Evolutionary conservation across 2,113 vertebrate species (phyloP).

Genomic region (Nycticryphes semicollaris): DNA sequence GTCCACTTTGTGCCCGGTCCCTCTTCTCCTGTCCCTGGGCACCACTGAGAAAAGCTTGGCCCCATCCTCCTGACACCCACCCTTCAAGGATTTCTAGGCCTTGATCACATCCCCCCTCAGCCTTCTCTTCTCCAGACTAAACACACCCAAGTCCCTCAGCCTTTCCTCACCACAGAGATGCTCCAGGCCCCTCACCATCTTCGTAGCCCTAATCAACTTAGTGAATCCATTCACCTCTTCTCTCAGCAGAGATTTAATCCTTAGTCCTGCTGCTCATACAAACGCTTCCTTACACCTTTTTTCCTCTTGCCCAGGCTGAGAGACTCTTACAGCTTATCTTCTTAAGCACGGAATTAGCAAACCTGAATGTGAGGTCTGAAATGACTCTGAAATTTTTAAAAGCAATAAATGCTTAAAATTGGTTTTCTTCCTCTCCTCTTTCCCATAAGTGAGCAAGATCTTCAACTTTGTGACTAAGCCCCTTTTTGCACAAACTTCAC

Average conservation of each 20-base stretch:
- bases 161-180: too few relatives aligned
- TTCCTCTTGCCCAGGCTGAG: background rate
- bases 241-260: background rate
- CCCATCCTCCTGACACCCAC: too few relatives aligned
- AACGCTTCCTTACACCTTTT: background rate
- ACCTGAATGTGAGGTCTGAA: background rate
- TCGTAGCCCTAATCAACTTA: background rate
- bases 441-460: background rate
- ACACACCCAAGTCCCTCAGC: too few relatives aligned
- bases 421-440: background rate
- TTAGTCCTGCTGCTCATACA: background rate
- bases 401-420: background rate
- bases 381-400: background rate
- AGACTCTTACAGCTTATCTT: background rate
- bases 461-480: background rate
- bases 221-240: accelerated
- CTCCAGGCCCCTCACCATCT: too few relatives aligned
- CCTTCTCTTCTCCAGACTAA: too few relatives aligned
- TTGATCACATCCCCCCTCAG: too few relatives aligned
- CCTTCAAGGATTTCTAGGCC: too few relatives aligned
- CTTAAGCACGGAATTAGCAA: background rate
- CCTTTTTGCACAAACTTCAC: background rate
- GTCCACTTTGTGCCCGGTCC: too few relatives aligned
- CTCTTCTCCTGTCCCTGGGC: too few relatives aligned
- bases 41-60: too few relatives aligned